These are phyloP conservation scores for Pelecanoides urinatrix DNA, from an alignment of 2,113 vertebrate species.

Conservation along the genomic window DNA sequence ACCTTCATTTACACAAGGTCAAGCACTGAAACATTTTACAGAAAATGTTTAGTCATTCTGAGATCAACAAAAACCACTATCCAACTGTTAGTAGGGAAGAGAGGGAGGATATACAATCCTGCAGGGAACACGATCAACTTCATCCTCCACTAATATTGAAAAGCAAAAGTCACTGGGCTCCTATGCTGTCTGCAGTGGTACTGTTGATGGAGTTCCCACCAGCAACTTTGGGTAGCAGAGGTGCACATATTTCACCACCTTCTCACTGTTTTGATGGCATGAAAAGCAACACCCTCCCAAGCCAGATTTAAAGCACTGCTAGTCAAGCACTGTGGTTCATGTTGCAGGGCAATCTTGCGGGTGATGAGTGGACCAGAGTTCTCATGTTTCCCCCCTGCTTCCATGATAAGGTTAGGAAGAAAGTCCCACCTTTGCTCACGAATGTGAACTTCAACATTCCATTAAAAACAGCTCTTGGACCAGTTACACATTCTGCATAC, in stretches of 20 bases:
- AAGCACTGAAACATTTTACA: background rate
- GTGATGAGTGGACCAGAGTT: background rate
- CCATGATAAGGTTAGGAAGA: background rate
- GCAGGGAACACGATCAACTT: background rate
- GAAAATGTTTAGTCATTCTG: background rate
- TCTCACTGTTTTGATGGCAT: too few relatives aligned
- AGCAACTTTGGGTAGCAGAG: background rate
- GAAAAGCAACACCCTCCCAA: background rate
- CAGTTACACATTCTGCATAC: background rate
- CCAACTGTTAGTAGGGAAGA: background rate
- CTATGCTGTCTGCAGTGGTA: background rate
- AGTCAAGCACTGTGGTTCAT: background rate
- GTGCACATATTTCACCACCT: background rate
- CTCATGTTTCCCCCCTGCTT: background rate
- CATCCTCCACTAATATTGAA: rapidly evolving
- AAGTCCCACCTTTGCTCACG: background rate
- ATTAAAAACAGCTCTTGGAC: background rate
- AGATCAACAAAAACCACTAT: background rate
- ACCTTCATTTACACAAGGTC: background rate
- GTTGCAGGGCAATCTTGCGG: background rate
- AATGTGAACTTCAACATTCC: background rate
- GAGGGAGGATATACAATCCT: background rate
- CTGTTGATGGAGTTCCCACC: background rate
- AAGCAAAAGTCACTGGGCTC: background rate
- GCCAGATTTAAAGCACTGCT: background rate